Evolutionary conservation across 2,113 vertebrate genomes (phyloP), one percentile per base, ranked within the genome.

Genomic region (Salvelinus alpinus): DNA sequence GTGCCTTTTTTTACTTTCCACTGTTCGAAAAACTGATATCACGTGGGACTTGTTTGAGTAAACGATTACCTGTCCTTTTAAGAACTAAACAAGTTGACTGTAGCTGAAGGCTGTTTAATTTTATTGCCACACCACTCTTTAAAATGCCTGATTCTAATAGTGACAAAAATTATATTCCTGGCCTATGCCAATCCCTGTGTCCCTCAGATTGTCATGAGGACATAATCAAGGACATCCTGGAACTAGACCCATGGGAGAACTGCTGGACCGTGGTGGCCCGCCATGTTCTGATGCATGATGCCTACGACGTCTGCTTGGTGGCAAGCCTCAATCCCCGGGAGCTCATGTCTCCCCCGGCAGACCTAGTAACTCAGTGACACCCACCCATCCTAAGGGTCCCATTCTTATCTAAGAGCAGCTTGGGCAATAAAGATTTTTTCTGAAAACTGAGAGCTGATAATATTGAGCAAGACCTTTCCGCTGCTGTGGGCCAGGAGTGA

Each of bases 281-380:
- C 34, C 77, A 90, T 0, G 95, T 91, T 78, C 93, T 97, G 87
- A 99, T 99, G 98, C 98, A 99, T 0, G 96, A 99, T 88, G 96
- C 92, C 85, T 99, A 99, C 0, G 97, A 99, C 0, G 96, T 97
- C 60, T 99, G 98, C 80, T 93, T 99, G 5, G 96, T 99, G 72
- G 97, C 98, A 72, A 95, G 92, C 60, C 93, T 99, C 84, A 99
- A 99, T 86, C 96, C 97, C 0, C 91, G 96, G 60, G 96, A 96
- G 85, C 96, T 99, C 13, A 93, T 96, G 80, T 94, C 96, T 66
- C 96, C 97, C 4, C 96, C 97, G 64, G 86, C 95, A 0, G 96
- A 99, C 85, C 85, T 98, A 78, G 86, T 94, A 74, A 88, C 88
- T 68, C 77, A 85, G 81, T 93, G 85, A 93, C 79, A 81, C 48